A percentile compares a stretch with the other conserved stretches of the same genome.
Evolutionary conservation across 2,888 invertebrate genomes (phyloP).

Genomic region (Celastrina argiolus): DNA sequence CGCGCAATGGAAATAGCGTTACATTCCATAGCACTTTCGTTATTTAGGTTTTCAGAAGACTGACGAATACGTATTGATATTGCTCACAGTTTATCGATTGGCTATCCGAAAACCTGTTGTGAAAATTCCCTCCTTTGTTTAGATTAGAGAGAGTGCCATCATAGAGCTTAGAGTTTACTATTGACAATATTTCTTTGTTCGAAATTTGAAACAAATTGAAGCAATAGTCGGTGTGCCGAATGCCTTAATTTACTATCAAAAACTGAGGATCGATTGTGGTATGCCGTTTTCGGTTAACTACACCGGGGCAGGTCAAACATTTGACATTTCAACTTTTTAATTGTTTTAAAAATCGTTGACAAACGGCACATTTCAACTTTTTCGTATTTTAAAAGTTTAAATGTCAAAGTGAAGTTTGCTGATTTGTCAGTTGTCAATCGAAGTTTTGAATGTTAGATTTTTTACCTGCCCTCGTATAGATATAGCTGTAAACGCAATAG

Average conservation of each 20-base stretch:
- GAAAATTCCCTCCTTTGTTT: conserved; percentile 70
- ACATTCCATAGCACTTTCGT: conserved; percentile 59
- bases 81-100: conserved; percentile 58
- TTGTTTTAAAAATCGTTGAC: too few species aligned
- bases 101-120: conserved; percentile 50
- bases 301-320: too few species aligned
- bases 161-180: conserved; percentile 65
- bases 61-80: conserved; percentile 64
- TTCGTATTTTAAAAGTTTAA: too few species aligned
- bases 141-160: conserved; percentile 70
- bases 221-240: conserved; percentile 29
- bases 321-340: too few species aligned
- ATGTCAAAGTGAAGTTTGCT: too few species aligned
- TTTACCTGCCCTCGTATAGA: too few species aligned
- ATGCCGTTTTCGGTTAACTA: too few species aligned
- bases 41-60: conserved; percentile 70
- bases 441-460: too few species aligned
- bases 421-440: too few species aligned
- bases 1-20: conserved; percentile 25
- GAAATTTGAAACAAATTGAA: conserved; percentile 26
- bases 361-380: too few species aligned
- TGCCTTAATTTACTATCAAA: conserved; percentile 31
- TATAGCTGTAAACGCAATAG: too few species aligned
- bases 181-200: conserved; percentile 60
- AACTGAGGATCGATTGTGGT: conserved; percentile 8